Percentiles rank a stretch among this genome's conserved stretches.
phyloP scores from a whole-genome alignment of 2,797 vertebrate species.

The Hipposideros larvatus region DNA sequence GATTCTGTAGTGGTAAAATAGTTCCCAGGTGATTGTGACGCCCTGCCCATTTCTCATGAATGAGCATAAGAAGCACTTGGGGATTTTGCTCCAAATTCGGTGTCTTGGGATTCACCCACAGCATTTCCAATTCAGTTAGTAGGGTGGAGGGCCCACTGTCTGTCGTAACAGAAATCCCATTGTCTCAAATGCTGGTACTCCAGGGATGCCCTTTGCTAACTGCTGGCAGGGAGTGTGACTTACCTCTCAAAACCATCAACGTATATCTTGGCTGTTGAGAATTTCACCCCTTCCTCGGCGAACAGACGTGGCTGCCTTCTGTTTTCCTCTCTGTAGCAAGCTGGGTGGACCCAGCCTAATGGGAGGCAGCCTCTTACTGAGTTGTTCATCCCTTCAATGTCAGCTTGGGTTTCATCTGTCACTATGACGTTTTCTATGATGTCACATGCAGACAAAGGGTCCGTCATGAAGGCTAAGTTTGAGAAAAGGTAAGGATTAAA shows the following conservation, averaged over 20 bases:
- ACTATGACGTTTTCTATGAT: not conserved
- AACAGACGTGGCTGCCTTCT: not conserved
- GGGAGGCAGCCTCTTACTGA: not conserved
- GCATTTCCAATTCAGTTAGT: not conserved
- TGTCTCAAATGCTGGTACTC: not conserved
- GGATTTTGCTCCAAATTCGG: not conserved
- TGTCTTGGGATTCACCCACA: too few relatives aligned
- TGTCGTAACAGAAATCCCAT: not conserved
- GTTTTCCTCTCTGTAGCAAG: not conserved
- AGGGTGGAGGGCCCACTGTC: too few relatives aligned
- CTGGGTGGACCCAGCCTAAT: not conserved
- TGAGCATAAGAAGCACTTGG: not conserved
- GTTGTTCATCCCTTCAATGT: not conserved
- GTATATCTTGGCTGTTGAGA: not conserved
- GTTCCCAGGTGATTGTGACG: too few relatives aligned
- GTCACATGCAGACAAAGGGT: not conserved
- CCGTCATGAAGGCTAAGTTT: not conserved
- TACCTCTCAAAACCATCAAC: not conserved
- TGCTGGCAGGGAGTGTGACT: not conserved
- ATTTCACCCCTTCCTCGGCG: not conserved
- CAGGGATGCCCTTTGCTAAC: not conserved
- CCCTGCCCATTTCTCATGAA: not conserved
- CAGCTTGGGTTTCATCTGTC: not conserved
- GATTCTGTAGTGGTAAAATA: not conserved
- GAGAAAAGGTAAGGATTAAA: slow-evolving; percentile 19